A percentile compares a stretch with the other conserved stretches of the same genome.
phyloP scores from a whole-genome alignment of 2,888 invertebrate genomes.

The Xanthostigma xanthostigma region DNA sequence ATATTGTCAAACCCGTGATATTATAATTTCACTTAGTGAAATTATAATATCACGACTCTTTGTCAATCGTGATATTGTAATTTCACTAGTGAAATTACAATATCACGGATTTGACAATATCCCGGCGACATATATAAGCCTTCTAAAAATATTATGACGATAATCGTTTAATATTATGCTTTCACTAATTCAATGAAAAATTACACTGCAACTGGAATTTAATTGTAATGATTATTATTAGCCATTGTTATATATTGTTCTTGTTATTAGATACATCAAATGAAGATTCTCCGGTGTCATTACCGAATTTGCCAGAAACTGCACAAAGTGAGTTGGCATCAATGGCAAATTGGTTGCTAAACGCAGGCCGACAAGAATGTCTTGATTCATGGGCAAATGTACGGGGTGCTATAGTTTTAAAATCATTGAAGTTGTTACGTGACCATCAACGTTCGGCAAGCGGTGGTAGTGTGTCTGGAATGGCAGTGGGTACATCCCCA shows the following conservation, averaged over 20 bases:
- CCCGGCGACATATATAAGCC: no score
- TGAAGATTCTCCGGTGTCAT: conserved; percentile 42
- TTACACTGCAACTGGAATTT: no score
- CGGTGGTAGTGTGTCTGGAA: conserved; percentile 52
- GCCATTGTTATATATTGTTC: not conserved
- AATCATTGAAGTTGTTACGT: conserved; percentile 58
- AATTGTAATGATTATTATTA: no score
- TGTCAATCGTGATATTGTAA: no score
- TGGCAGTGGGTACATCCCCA: conserved; percentile 29
- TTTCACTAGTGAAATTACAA: no score
- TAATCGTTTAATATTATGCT: no score
- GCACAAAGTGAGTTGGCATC: conserved; percentile 55
- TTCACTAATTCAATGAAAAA: no score
- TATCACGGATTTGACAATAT: no score
- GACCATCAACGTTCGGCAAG: conserved; percentile 69
- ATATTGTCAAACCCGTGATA: no score
- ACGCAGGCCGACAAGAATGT: conserved; percentile 56
- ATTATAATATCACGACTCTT: no score
- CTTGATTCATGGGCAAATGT: conserved; percentile 60
- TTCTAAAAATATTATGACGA: no score
- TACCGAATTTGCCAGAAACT: conserved; percentile 54
- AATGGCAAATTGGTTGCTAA: conserved; percentile 76
- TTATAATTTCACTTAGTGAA: no score
- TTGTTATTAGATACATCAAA: conserved; percentile 16
- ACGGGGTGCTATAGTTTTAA: conserved; percentile 58